phyloP scores from a whole-genome alignment of 2,888 invertebrate genomes.

The Blastobasis adustella region DNA sequence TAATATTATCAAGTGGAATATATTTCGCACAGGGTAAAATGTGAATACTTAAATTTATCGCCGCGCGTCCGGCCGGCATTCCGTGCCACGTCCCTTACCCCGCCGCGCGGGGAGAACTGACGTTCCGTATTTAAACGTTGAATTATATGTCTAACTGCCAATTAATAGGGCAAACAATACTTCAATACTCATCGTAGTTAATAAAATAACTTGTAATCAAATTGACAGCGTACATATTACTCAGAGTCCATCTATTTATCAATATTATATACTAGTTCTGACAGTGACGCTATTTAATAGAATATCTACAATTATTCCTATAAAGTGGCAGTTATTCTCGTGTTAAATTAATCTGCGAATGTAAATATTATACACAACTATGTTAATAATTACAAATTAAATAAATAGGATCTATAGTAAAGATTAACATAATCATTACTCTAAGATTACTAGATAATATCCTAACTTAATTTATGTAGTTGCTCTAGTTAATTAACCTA shows the following conservation, averaged over 20 bases:
- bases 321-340: conserved; percentile 54
- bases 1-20: conserved; percentile 59
- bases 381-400: conserved; percentile 66
- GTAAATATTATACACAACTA: conserved; percentile 68
- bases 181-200: background rate
- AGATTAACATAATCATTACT: conserved; percentile 70
- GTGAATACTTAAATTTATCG: conserved; percentile 51
- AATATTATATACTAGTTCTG: too few relatives aligned
- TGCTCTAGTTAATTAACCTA: conserved; percentile 52
- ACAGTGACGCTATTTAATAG: background rate
- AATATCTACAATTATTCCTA: conserved; percentile 20
- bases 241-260: too few relatives aligned
- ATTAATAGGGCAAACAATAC: conserved; percentile 31
- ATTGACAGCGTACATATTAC: background rate
- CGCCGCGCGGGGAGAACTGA: conserved; percentile 53
- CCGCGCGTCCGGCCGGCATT: conserved; percentile 13
- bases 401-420: conserved; percentile 65
- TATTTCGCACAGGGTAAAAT: conserved; percentile 70
- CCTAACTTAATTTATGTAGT: conserved; percentile 66
- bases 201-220: background rate
- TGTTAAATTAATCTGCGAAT: conserved; percentile 52
- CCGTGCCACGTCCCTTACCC: conserved; percentile 13
- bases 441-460: conserved; percentile 58
- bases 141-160: conserved; percentile 53
- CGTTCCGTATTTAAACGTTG: conserved; percentile 52